Evolutionary conservation across 2,113 vertebrate genomes (phyloP).

Genomic region (Calyptommatus sinebrachiatus): DNA sequence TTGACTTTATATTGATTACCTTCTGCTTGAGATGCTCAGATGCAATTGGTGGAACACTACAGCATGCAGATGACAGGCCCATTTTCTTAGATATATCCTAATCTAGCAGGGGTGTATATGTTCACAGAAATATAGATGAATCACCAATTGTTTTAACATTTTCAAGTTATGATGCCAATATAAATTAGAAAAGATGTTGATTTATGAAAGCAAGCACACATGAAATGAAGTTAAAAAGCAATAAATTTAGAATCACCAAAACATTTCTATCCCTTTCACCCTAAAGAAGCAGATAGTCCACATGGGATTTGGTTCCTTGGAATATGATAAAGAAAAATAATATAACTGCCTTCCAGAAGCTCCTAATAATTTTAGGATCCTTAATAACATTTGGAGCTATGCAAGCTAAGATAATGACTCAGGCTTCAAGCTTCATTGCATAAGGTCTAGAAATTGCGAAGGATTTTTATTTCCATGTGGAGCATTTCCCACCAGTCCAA

Average conservation of each 20-base stretch:
- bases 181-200: constrained; percentile 19
- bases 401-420: constrained; percentile 26
- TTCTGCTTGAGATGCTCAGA: too few species aligned
- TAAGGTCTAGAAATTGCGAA: neutral
- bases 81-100: too few species aligned
- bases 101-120: too few species aligned
- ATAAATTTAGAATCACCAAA: constrained; percentile 24
- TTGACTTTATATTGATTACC: too few species aligned
- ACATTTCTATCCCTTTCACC: neutral
- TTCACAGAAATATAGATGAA: neutral
- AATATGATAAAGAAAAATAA: constrained; percentile 25
- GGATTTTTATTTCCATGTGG: constrained; percentile 14
- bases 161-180: neutral
- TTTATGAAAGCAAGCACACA: neutral
- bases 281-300: neutral
- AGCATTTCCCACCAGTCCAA: constrained; percentile 24
- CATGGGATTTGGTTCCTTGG: constrained; percentile 16
- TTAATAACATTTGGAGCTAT: constrained; percentile 43
- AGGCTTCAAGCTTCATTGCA: constrained; percentile 33
- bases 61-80: too few species aligned
- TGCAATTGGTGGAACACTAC: too few species aligned
- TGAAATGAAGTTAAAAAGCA: constrained; percentile 23
- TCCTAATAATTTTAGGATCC: constrained; percentile 24
- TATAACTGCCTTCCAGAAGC: constrained; percentile 27
- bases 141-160: constrained; percentile 1